Evolutionary conservation across 1,140 invertebrate species (phyloP), one percentile per base, ranked within the genome.

Genomic region (Zaprionus kolodkinae): DNA sequence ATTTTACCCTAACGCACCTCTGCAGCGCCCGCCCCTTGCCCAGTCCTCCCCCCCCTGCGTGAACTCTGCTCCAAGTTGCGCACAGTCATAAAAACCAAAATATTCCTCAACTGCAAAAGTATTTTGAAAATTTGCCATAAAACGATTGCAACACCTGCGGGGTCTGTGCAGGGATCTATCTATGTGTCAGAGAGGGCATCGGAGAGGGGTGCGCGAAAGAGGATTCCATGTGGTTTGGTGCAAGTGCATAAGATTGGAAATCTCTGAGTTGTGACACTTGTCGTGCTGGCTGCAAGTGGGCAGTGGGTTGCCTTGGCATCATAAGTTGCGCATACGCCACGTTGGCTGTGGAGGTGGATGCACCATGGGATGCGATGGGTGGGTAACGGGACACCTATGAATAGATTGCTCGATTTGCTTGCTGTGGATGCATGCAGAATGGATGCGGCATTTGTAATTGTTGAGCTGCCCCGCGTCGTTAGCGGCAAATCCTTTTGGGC

Each of bases 311-410:
- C 59, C 40, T 56, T 64, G 45, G 45, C 52, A 72, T 72, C 52
- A 72, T 72, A 81, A 78, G 74, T 76, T 86, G 78, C 82, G 83
- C 82, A 81, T 81, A 81, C 78, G 83, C 82, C 79, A 77, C 72
- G 63, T 77, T 62, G 79, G 79, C 72, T 72, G 81, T 63, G 54
- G n/a, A 10, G 45, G 68, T 80, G 83, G 54, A 43, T n/a, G n/a
- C n/a, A n/a, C n/a, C n/a, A n/a, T n/a, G n/a, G n/a, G n/a, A n/a
- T 13, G 40, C 68, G 61, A 72, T n/a, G 38, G 72, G 60, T 45
- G 61, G 52, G 76, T 33, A 55, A 59, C 66, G 76, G 68, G 33
- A 43, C 66, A 59, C 52, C 68, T 72, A 75, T 72, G 68, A 65
- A 73, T 55, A 54, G 78, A 63, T 43, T 36, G 36, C 25, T 21